Conservation (phyloP, 2,797 vertebrate genomes). For the Myotis pilosus region DNA sequence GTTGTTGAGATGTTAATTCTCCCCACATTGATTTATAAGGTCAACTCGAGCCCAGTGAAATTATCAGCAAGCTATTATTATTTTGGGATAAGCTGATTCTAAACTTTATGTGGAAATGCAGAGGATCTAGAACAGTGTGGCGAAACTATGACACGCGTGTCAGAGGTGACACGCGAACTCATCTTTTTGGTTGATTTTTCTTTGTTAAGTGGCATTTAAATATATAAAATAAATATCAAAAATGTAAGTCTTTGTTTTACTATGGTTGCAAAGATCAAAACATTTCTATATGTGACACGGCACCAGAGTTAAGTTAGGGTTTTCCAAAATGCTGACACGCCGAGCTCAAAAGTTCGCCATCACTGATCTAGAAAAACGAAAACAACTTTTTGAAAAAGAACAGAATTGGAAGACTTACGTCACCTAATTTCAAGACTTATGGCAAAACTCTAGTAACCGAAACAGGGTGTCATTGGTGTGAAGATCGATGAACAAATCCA, state of each 20-base stretch:
- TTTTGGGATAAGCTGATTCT: not conserved
- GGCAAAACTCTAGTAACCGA: not conserved
- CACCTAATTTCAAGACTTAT: not conserved
- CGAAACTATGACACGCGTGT: too few relatives aligned
- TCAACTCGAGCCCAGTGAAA: not conserved
- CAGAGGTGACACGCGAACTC: too few relatives aligned
- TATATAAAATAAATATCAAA: too few relatives aligned
- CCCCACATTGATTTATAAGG: slow-evolving; percentile 16
- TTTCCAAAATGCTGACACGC: too few relatives aligned
- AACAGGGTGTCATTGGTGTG: not conserved
- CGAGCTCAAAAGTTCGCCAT: too few relatives aligned
- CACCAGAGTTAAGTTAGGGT: too few relatives aligned
- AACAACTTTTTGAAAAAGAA: slow-evolving; percentile 11
- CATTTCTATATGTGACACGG: too few relatives aligned
- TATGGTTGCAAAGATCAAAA: too few relatives aligned
- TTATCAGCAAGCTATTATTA: not conserved
- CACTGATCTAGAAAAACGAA: not conserved
- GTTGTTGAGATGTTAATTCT: not conserved
- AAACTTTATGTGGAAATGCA: slow-evolving; percentile 12
- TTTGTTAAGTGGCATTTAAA: too few relatives aligned
- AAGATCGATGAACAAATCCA: not conserved
- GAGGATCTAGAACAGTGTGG: not conserved
- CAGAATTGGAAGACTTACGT: not conserved
- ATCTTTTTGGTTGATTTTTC: too few relatives aligned
- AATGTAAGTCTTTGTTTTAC: too few relatives aligned